phyloP scores from a whole-genome alignment of 2,888 invertebrate genomes.

The Hyposoter dolosus region DNA sequence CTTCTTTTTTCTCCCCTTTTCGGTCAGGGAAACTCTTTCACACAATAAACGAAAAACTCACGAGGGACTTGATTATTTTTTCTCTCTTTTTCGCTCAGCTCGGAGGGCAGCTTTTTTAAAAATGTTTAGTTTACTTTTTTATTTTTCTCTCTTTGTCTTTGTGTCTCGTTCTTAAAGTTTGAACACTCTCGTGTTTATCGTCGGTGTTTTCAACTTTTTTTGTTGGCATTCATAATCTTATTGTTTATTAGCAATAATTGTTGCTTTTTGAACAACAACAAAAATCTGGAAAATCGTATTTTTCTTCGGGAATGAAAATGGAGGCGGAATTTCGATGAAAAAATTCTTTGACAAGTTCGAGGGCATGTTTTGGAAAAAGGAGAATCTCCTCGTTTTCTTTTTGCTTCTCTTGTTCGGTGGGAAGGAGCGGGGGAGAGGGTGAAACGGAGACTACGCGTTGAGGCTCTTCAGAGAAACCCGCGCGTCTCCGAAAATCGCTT shows the following conservation, averaged over 20 bases:
- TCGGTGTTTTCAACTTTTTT: neutral
- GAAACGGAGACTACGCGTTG: conserved; percentile 13
- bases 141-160: conserved; percentile 35
- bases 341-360: neutral
- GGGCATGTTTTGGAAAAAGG: neutral
- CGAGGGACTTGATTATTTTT: conserved; percentile 6
- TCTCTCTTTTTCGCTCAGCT: conserved; percentile 72
- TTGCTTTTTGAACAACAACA: neutral
- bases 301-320: neutral
- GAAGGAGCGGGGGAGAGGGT: no score
- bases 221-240: neutral
- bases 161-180: neutral
- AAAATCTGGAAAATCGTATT: neutral
- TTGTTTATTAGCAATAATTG: neutral
- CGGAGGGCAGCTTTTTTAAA: conserved; percentile 78
- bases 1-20: conserved; percentile 38
- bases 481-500: conserved; percentile 74
- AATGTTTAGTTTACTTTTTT: conserved; percentile 73
- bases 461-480: conserved; percentile 64
- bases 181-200: conserved; percentile 13
- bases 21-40: conserved; percentile 9
- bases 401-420: neutral
- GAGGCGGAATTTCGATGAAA: neutral
- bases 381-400: neutral
- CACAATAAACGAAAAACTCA: neutral